phyloP scores from a whole-genome alignment of 2,113 vertebrate genomes.

The Macquaria ambigua region DNA sequence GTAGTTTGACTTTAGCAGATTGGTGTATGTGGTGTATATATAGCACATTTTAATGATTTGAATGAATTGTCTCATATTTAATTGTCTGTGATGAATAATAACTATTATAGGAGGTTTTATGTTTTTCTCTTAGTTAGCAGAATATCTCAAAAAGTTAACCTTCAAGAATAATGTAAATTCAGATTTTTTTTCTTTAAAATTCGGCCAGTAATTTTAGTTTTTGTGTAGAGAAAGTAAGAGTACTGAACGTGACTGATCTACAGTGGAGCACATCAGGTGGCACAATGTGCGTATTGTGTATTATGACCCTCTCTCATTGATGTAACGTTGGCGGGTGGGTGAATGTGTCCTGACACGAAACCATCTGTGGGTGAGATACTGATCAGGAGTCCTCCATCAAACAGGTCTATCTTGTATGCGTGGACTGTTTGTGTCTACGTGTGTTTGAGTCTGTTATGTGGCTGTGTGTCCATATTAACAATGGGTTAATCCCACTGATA shows the following conservation, averaged over 20 bases:
- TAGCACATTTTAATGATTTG: neutral
- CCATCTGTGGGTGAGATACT: conserved; percentile 4
- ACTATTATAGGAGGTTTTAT: neutral
- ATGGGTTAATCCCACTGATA: conserved; percentile 10
- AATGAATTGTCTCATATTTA: neutral
- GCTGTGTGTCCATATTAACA: neutral
- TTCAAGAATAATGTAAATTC: neutral
- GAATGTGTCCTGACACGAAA: conserved; percentile 19
- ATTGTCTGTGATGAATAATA: neutral
- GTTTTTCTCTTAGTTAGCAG: neutral
- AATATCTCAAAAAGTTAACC: neutral
- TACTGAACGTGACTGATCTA: neutral
- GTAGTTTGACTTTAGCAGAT: conserved; percentile 3
- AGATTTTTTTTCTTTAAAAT: neutral
- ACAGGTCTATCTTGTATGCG: neutral
- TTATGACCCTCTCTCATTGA: neutral
- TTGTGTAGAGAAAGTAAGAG: neutral
- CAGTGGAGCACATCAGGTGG: neutral
- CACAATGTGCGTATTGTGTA: conserved; percentile 7
- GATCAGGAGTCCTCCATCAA: conserved; percentile 24
- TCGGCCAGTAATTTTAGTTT: neutral
- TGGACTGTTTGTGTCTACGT: neutral
- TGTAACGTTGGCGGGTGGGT: conserved; percentile 20
- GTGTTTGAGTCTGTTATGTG: neutral
- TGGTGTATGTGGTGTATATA: neutral